Conservation (phyloP, 2,113 vertebrate species). For the Deroptyus accipitrinus region DNA sequence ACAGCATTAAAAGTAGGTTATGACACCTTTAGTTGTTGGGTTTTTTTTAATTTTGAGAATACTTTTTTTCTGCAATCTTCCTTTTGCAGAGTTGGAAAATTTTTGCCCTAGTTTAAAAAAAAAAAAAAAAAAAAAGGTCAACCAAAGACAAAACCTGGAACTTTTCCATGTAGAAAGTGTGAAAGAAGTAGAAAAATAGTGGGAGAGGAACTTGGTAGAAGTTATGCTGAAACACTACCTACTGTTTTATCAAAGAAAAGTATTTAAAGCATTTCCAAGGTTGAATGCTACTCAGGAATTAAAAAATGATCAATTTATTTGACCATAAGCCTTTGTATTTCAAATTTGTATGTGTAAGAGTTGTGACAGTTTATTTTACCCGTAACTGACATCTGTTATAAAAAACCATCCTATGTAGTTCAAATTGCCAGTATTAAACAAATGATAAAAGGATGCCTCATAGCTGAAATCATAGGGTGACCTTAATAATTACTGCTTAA, state of each 20-base stretch:
- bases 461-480: background rate
- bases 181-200: background rate
- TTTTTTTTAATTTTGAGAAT: background rate
- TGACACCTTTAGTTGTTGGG: background rate
- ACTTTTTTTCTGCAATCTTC: background rate
- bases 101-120: background rate
- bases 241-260: background rate
- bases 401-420: background rate
- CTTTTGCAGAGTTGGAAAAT: background rate
- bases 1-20: background rate
- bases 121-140: background rate
- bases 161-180: background rate
- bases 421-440: background rate
- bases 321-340: background rate
- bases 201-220: background rate
- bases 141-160: background rate
- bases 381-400: background rate
- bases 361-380: background rate
- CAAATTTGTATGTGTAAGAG: fast-evolving
- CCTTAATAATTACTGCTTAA: background rate
- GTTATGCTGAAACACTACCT: background rate
- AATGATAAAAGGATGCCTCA: background rate
- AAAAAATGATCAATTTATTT: background rate
- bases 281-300: background rate
- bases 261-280: background rate